These are phyloP conservation scores for Branchinecta sandiegonensis DNA, from an alignment of 2,888 invertebrate species.

Conservation along the genomic window DNA sequence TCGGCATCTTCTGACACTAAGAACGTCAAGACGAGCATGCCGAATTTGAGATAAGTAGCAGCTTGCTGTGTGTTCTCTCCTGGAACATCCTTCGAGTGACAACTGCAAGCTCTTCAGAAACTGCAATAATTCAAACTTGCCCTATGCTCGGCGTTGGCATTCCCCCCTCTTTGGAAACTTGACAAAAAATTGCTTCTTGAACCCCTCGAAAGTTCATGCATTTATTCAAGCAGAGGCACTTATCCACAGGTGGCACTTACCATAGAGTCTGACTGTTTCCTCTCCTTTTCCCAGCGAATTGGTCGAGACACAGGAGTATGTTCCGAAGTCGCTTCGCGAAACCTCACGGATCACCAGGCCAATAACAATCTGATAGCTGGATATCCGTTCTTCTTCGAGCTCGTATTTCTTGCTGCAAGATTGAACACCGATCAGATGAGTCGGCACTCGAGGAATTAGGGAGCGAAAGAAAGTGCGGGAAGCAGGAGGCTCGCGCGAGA, in stretches of 20 bases:
- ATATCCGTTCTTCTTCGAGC: constrained; percentile 51
- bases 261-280: constrained; percentile 56
- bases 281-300: constrained; percentile 64
- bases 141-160: no score
- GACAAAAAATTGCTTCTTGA: no score
- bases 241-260: constrained; percentile 35
- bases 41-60: no score
- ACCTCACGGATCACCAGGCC: constrained; percentile 50
- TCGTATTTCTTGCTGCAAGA: constrained; percentile 55
- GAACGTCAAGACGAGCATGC: no score
- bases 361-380: constrained; percentile 56
- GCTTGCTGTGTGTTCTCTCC: no score
- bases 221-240: no score
- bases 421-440: neutral
- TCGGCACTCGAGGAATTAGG: neutral
- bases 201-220: no score
- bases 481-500: neutral
- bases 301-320: constrained; percentile 63
- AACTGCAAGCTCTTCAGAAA: no score
- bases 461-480: neutral
- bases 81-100: no score
- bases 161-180: no score
- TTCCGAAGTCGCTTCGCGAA: constrained; percentile 47
- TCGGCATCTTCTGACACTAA: no score
- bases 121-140: no score